These are phyloP conservation scores for Hippocampus guttulatus DNA, from an alignment of 2,113 vertebrate genomes.

Conservation along the genomic window DNA sequence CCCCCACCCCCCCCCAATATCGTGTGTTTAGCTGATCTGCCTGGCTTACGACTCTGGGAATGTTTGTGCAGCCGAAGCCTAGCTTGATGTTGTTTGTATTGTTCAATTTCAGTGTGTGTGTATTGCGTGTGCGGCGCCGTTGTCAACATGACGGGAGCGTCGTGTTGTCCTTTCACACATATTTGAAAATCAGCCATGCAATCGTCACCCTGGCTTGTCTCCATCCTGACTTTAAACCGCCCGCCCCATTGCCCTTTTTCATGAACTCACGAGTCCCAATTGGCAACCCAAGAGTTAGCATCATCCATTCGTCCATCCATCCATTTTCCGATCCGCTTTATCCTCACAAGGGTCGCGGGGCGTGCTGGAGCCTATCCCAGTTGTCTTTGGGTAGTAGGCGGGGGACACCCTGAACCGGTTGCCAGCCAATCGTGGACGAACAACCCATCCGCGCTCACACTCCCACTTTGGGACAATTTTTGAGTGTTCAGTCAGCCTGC, in stretches of 20 bases:
- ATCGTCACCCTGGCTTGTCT: conserved; percentile 25
- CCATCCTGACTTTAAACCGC: conserved; percentile 22
- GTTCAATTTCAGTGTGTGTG: conserved; percentile 49
- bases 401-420: no score
- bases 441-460: no score
- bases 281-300: background rate
- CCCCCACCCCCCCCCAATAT: background rate
- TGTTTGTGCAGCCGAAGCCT: conserved; percentile 58
- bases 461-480: no score
- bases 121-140: conserved; percentile 13
- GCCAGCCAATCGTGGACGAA: no score
- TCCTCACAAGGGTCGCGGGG: no score
- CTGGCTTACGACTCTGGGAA: conserved; percentile 57
- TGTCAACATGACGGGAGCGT: conserved; percentile 37
- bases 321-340: no score
- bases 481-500: no score
- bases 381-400: no score
- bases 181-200: conserved; percentile 23
- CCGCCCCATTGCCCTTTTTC: background rate
- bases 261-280: background rate
- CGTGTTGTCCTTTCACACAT: conserved; percentile 39
- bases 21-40: conserved; percentile 57
- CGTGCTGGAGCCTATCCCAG: no score
- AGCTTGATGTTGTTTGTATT: conserved; percentile 62
- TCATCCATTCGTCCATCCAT: no score